A percentile compares a stretch with the other conserved stretches of the same genome.
Evolutionary conservation across 2,888 invertebrate species (phyloP).

Genomic region (Pristionchus maxplancki): DNA sequence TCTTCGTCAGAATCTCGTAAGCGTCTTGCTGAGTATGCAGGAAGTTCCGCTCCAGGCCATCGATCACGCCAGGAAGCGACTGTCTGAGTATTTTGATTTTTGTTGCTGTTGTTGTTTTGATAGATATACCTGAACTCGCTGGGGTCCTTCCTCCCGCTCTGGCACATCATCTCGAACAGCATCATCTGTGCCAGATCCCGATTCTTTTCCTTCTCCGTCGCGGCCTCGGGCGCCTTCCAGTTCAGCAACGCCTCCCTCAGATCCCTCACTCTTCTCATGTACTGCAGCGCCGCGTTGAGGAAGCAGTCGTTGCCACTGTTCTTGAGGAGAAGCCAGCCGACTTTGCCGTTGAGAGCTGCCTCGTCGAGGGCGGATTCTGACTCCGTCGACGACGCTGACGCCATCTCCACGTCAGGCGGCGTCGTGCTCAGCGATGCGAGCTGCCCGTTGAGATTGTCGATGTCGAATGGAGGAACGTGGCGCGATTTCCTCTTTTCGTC

Average conservation of each 20-base stretch:
- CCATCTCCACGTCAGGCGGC: too few relatives aligned
- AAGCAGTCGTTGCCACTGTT: background rate
- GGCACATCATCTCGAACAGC: background rate
- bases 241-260: background rate
- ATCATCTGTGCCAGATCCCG: background rate
- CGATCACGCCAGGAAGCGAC: background rate
- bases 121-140: background rate
- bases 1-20: background rate
- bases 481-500: too few relatives aligned
- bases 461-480: too few relatives aligned
- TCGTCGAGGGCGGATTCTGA: too few relatives aligned
- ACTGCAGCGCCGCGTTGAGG: constrained; percentile 7
- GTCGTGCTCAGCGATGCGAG: too few relatives aligned
- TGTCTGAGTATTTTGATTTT: too few relatives aligned
- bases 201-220: background rate
- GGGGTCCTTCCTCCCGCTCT: background rate
- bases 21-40: background rate
- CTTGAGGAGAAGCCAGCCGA: background rate
- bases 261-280: background rate
- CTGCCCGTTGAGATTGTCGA: too few relatives aligned
- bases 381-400: too few relatives aligned
- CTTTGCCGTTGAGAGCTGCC: background rate
- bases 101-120: too few relatives aligned
- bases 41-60: background rate
- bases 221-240: background rate